A percentile compares a stretch with the other conserved stretches of the same genome.
Evolutionary conservation across 2,797 vertebrate species (phyloP).

Genomic region (Todus mexicanus): DNA sequence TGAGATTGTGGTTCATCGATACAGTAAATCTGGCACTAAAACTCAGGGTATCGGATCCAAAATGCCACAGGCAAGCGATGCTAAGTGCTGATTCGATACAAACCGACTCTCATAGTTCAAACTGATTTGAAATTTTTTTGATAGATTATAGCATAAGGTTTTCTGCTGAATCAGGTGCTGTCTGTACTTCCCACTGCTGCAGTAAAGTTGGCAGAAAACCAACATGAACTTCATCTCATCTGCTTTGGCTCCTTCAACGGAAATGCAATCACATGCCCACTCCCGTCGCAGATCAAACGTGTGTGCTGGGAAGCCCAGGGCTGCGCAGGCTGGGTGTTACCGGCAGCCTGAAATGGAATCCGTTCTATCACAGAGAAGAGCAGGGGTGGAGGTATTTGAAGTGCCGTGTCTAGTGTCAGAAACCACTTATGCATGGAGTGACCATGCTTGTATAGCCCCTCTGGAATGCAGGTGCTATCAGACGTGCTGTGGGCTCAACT

Average conservation of each 20-base stretch:
- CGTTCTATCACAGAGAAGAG: not conserved
- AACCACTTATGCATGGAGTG: not conserved
- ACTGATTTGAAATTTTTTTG: not conserved
- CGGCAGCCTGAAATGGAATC: not conserved
- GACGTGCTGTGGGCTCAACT: not conserved
- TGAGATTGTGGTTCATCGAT: not conserved
- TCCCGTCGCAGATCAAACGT: rapidly evolving
- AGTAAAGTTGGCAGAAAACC: not conserved
- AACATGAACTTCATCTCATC: not conserved
- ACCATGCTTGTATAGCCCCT: too few species aligned
- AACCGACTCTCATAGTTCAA: not conserved
- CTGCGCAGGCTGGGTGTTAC: not conserved
- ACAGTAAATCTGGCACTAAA: slow-evolving; percentile 19
- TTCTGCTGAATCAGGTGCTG: slow-evolving; percentile 14
- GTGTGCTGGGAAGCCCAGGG: not conserved
- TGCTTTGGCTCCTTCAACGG: not conserved
- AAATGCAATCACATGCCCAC: rapidly evolving
- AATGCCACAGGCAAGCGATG: not conserved
- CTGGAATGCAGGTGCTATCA: not conserved
- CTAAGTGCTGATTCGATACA: slow-evolving; percentile 21
- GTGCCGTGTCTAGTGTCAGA: not conserved
- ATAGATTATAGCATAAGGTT: not conserved
- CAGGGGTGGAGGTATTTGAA: not conserved
- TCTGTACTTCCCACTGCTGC: not conserved
- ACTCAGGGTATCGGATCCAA: not conserved